phyloP scores from a whole-genome alignment of 2,797 vertebrate genomes.

The Danio choprae region DNA sequence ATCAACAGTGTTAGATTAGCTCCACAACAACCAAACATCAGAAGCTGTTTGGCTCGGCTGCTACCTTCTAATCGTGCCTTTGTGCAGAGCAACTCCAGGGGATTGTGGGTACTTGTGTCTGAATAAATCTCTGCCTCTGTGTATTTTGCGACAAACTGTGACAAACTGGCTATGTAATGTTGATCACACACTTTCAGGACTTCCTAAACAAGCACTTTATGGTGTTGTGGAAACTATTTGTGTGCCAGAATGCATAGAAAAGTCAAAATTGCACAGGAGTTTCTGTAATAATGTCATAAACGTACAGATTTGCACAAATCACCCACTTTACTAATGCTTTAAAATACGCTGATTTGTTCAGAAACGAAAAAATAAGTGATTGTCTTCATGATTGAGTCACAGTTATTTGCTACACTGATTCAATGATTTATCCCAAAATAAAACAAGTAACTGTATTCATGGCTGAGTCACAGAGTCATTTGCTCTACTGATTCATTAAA shows the following conservation, averaged over 20 bases:
- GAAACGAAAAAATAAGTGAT: neutral
- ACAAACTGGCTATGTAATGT: constrained; percentile 19
- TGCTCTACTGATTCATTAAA: neutral
- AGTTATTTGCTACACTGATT: neutral
- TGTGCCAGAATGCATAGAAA: neutral
- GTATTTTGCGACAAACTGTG: constrained; percentile 30
- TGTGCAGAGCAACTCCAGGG: constrained; percentile 21
- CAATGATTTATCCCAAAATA: neutral
- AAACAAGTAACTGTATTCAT: neutral
- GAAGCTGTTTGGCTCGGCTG: constrained; percentile 32
- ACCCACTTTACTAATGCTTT: neutral
- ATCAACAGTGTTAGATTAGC: constrained; percentile 32
- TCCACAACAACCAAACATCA: constrained; percentile 31
- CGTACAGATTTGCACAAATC: neutral
- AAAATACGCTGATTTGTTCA: neutral
- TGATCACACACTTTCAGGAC: constrained; percentile 17
- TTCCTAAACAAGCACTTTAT: neutral
- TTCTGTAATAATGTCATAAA: neutral
- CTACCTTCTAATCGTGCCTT: constrained; percentile 36
- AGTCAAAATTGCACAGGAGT: neutral
- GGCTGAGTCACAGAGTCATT: neutral
- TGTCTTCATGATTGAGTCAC: too few relatives aligned
- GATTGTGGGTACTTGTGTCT: constrained; percentile 17
- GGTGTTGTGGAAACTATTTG: neutral
- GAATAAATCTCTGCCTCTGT: constrained; percentile 39